Base-by-base conservation (phyloP, 2,888 invertebrate species). In the Epistrophella euchroma region DNA sequence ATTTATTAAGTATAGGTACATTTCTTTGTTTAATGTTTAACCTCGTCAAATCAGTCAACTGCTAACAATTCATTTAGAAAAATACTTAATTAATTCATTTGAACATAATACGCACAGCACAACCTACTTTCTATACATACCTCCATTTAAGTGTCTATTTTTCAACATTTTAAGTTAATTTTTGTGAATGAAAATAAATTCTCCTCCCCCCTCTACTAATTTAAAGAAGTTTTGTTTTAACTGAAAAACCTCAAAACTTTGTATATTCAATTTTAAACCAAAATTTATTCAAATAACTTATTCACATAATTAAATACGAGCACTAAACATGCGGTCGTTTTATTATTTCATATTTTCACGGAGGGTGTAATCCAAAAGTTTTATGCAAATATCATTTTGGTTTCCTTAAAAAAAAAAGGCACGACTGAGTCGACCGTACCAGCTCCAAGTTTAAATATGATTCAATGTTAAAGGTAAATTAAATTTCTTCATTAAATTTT, bases 291-390 rank as follows among this genome's bases (percentile, higher is more conserved):
- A 50, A 25, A 25, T 25, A 50, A 50, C 15, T 50, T 50, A 50
- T 17, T 50, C 15, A 15, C 50, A 25, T 25, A 50, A 50, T 50
- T 50, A 25, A 50, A 50, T 25, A 50, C 4, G 22, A 22, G 15
- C 22, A 50, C 50, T 50, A 17, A 50, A 25, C 50, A 25, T 50
- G 50, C 50, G 50, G 50, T 50, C 22, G 22, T 22, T 50, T 50
- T 50, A 15, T 25, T 25, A 13, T 50, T 50, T 50, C 15, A 50
- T 50, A 50, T 22, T 50, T 22, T 50, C 22, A 50, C 6, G 13
- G 11, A 22, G 15, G 6, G 13, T 50, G 50, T 22, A 11, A 19
- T 19, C 47, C 19, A 22, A 50, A 50, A 50, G 50, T 50, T 13
- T 6, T 22, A 47, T 50, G 13, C 6, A 50, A 40, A 22, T 50